Conservation (phyloP, 2,888 invertebrate species). For the Cataglyphis livida region DNA sequence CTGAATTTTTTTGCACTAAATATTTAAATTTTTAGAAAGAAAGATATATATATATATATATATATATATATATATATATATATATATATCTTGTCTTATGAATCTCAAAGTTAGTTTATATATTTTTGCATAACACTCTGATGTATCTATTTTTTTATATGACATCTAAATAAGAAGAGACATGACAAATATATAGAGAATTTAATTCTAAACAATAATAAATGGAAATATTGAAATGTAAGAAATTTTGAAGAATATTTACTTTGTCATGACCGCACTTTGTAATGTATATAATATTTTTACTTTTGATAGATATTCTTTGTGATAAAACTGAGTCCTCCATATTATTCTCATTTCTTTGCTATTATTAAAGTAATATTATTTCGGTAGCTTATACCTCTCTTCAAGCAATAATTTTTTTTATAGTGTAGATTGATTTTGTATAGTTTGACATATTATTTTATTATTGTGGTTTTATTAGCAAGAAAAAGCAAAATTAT, state of each 20-base stretch:
- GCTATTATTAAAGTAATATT: conserved; percentile 55
- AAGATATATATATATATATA: not conserved
- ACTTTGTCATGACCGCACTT: not conserved
- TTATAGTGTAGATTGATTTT: conserved; percentile 55
- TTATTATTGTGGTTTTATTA: conserved; percentile 57
- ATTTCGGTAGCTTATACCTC: conserved; percentile 62
- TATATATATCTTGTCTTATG: conserved; percentile 4
- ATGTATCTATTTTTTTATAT: not conserved
- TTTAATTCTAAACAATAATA: not conserved
- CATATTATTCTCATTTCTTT: conserved; percentile 58
- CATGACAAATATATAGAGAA: not conserved
- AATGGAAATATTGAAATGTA: not conserved
- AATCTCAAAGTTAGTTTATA: not conserved
- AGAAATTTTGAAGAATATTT: not conserved
- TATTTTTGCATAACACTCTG: not conserved
- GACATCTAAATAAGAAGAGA: not conserved
- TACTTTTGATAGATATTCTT: conserved; percentile 59
- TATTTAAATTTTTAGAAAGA: not conserved
- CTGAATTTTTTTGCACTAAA: not conserved
- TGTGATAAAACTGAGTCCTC: conserved; percentile 65
- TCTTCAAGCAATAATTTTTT: conserved; percentile 58
- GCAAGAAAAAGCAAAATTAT: conserved; percentile 32
- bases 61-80: not conserved
- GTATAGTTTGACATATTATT: conserved; percentile 45
- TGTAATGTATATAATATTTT: conserved; percentile 5